A percentile compares a stretch with the other conserved stretches of the same genome.
Evolutionary conservation across 2,888 invertebrate genomes (phyloP).

Genomic region (Mellilla xanthometata): DNA sequence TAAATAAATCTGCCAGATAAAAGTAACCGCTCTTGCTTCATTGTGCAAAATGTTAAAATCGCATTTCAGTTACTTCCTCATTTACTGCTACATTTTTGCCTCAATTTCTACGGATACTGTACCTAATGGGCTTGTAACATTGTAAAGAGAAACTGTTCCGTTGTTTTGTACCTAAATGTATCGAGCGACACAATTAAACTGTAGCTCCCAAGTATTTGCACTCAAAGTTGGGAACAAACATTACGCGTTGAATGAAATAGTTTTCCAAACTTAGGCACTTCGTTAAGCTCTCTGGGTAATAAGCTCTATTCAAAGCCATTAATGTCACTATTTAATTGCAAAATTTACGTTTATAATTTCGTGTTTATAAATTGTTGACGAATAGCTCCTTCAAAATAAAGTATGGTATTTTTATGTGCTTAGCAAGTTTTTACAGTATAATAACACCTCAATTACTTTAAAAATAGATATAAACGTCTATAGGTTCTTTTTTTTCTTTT

Average conservation of each 20-base stretch:
- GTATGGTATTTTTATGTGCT: too few relatives aligned
- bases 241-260: slow-evolving; percentile 51
- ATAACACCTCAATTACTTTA: too few relatives aligned
- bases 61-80: too few relatives aligned
- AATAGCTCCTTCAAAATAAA: too few relatives aligned
- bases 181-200: slow-evolving; percentile 41
- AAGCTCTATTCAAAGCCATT: slow-evolving; percentile 43
- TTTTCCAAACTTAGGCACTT: slow-evolving; percentile 44
- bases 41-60: neutral
- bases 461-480: too few relatives aligned
- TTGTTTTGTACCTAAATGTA: slow-evolving; percentile 36
- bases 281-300: slow-evolving; percentile 45
- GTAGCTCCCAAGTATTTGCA: slow-evolving; percentile 42
- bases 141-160: too few relatives aligned
- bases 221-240: slow-evolving; percentile 46
- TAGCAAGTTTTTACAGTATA: too few relatives aligned
- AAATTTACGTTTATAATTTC: slow-evolving; percentile 17
- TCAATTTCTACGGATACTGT: slow-evolving; percentile 3
- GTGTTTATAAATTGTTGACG: too few relatives aligned
- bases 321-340: slow-evolving; percentile 34
- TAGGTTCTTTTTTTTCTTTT: too few relatives aligned
- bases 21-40: slow-evolving; percentile 10
- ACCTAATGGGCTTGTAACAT: slow-evolving; percentile 2
- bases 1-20: slow-evolving; percentile 24
- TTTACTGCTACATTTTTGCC: neutral